Conservation (phyloP, 1,140 invertebrate genomes). For the Batillaria attramentaria region DNA sequence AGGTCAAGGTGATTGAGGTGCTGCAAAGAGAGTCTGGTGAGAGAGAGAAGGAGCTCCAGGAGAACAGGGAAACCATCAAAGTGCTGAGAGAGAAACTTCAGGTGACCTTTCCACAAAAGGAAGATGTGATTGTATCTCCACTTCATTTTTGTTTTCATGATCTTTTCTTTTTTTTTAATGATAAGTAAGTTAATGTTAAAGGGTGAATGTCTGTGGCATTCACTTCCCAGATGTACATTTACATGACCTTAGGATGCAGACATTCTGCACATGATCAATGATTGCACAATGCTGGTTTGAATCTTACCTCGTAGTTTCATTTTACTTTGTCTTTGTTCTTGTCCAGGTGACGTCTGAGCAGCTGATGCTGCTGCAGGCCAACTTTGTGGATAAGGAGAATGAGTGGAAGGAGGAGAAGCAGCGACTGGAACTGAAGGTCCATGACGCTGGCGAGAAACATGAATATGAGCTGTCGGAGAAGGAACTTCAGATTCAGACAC, state of each 20-base stretch:
- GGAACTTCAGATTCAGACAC: constrained; percentile 72
- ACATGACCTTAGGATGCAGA: too few species aligned
- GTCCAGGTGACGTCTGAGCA: constrained; percentile 78
- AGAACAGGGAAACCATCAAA: constrained; percentile 56
- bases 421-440: constrained; percentile 75
- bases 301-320: not conserved
- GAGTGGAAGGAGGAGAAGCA: constrained; percentile 81
- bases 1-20: constrained; percentile 63
- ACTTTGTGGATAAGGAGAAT: constrained; percentile 81
- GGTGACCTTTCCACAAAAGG: too few species aligned
- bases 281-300: not conserved
- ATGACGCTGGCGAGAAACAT: constrained; percentile 66
- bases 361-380: constrained; percentile 85
- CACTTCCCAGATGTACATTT: too few species aligned
- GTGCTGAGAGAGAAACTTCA: constrained; percentile 64
- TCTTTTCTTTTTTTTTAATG: too few species aligned
- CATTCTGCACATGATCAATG: not conserved
- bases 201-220: too few species aligned
- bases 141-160: too few species aligned
- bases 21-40: constrained; percentile 59
- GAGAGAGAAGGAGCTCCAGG: constrained; percentile 61
- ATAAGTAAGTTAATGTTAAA: too few species aligned
- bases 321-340: not conserved
- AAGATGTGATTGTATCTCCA: too few species aligned
- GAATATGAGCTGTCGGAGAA: constrained; percentile 70